Conservation (phyloP, 2,888 invertebrate genomes). For the Congeria kusceri region DNA sequence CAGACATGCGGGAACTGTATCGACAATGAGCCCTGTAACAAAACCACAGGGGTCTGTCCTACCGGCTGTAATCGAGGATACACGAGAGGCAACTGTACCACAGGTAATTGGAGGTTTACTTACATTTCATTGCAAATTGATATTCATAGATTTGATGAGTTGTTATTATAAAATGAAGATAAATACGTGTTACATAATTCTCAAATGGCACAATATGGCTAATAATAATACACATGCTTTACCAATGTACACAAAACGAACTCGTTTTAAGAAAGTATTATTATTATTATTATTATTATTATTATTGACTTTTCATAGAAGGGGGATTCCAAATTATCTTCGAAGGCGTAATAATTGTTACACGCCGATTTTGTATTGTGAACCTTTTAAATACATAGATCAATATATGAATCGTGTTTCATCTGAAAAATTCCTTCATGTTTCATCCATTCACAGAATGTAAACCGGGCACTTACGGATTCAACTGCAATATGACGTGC, state of each 20-base stretch:
- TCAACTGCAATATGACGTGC: slow-evolving; percentile 56
- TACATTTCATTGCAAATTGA: not conserved
- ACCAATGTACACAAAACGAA: too few species aligned
- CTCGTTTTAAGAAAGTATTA: too few species aligned
- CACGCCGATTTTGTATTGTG: too few species aligned
- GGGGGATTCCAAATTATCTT: too few species aligned
- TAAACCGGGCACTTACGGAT: slow-evolving; percentile 35
- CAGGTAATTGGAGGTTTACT: slow-evolving; percentile 23
- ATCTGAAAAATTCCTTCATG: too few species aligned
- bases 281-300: slow-evolving; percentile 2
- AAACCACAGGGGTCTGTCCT: slow-evolving; percentile 50
- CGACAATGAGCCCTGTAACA: slow-evolving; percentile 53
- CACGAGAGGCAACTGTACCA: slow-evolving; percentile 44
- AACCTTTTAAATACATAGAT: too few species aligned
- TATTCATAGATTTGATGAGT: not conserved
- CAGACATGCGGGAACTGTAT: slow-evolving; percentile 50
- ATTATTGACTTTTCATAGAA: not conserved
- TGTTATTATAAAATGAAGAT: too few species aligned
- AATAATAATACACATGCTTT: too few species aligned
- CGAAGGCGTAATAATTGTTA: too few species aligned
- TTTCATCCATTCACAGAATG: slow-evolving; percentile 41
- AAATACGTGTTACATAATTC: too few species aligned
- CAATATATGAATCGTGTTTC: too few species aligned
- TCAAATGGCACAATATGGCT: too few species aligned
- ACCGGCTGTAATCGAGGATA: slow-evolving; percentile 55